Percentiles rank a stretch among this genome's conserved stretches.
These are phyloP conservation scores for Creontiades dilutus DNA, from an alignment of 2,888 invertebrate genomes.

Conservation along the genomic window DNA sequence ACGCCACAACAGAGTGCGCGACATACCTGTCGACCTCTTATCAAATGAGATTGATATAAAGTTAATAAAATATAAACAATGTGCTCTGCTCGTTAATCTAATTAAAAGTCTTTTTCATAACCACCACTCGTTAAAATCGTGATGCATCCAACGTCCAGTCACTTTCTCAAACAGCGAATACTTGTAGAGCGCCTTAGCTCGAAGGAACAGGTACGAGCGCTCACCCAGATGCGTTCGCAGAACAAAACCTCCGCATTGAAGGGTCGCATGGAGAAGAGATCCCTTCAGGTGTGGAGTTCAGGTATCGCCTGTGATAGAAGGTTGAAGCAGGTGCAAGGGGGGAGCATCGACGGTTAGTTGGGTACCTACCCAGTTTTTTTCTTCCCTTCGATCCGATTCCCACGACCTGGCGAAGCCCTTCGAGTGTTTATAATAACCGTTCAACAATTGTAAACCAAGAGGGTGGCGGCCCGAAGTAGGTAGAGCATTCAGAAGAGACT, in stretches of 20 bases:
- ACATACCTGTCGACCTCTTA: too few relatives aligned
- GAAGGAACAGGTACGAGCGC: background rate
- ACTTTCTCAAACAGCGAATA: background rate
- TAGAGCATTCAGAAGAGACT: constrained; percentile 25
- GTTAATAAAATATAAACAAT: too few relatives aligned
- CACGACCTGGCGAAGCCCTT: constrained; percentile 36
- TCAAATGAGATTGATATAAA: too few relatives aligned
- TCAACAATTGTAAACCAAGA: constrained; percentile 32
- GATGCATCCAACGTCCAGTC: background rate
- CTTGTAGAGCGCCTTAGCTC: background rate
- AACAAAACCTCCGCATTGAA: background rate
- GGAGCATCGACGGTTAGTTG: background rate
- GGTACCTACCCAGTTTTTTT: constrained; percentile 8
- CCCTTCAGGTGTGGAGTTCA: constrained; percentile 19
- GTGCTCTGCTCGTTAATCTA: too few relatives aligned
- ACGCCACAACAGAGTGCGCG: too few relatives aligned
- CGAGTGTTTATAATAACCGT: constrained; percentile 39
- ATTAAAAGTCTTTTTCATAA: too few relatives aligned
- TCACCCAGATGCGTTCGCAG: background rate
- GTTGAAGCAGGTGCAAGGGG: constrained; percentile 37
- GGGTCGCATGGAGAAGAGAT: background rate
- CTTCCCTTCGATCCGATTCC: constrained; percentile 32
- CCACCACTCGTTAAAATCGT: too few relatives aligned
- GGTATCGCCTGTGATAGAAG: background rate
- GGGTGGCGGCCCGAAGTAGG: constrained; percentile 29